Percentiles rank a stretch among this genome's conserved stretches.
phyloP scores from a whole-genome alignment of 2,113 vertebrate species.

The Aegithalos caudatus region DNA sequence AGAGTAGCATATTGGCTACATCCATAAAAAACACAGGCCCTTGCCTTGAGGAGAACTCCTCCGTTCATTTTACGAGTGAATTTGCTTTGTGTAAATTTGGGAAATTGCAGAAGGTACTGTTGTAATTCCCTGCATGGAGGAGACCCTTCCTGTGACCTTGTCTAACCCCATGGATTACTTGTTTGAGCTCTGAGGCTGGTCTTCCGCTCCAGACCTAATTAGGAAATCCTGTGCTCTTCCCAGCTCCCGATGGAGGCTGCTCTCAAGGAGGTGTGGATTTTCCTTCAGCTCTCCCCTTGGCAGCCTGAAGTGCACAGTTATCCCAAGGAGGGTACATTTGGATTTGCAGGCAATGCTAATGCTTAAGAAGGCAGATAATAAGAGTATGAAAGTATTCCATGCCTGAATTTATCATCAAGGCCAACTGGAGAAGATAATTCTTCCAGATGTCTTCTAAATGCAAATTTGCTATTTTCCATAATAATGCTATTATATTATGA shows the following conservation, averaged over 20 bases:
- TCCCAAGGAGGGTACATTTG: background rate
- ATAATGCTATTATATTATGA: background rate
- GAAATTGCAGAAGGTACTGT: background rate
- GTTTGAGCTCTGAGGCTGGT: background rate
- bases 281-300: background rate
- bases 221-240: background rate
- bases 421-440: background rate
- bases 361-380: background rate
- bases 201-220: background rate
- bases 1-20: background rate
- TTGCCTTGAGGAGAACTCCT: background rate
- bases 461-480: background rate
- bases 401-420: background rate
- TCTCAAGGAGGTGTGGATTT: background rate
- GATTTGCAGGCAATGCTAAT: background rate
- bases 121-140: background rate
- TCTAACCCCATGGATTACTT: background rate
- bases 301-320: background rate
- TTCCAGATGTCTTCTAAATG: background rate
- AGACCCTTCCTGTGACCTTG: background rate
- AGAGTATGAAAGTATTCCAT: background rate
- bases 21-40: accelerated
- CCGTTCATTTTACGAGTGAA: background rate
- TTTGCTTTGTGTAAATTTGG: background rate
- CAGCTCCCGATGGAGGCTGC: background rate